Conservation (phyloP, 2,888 invertebrate genomes). For the Entomobrya multifasciata region DNA sequence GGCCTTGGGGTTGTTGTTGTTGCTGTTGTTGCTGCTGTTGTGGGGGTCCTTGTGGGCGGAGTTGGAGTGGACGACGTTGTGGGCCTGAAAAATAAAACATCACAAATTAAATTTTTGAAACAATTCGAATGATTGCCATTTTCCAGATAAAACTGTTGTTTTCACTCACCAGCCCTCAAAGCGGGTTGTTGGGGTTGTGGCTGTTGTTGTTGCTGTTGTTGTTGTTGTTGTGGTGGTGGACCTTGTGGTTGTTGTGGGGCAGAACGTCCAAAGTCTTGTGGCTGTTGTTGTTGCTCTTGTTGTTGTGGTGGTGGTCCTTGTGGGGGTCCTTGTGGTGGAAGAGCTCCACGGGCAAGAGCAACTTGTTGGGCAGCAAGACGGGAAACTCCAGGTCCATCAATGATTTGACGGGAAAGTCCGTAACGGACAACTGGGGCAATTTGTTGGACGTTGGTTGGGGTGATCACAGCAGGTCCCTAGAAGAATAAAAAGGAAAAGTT, state of each 20-base stretch:
- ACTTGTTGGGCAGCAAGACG: conserved; percentile 75
- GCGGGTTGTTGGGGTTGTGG: background rate
- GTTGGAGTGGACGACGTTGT: conserved; percentile 70
- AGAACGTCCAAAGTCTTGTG: conserved; percentile 72
- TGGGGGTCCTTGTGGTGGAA: conserved; percentile 75
- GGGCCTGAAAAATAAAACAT: too few relatives aligned
- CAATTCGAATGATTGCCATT: too few relatives aligned
- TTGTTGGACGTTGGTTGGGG: conserved; percentile 80
- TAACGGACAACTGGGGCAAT: conserved; percentile 79
- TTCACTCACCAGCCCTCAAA: too few relatives aligned
- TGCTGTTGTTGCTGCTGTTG: conserved; percentile 64
- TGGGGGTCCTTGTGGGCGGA: conserved; percentile 72
- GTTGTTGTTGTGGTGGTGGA: conserved; percentile 69
- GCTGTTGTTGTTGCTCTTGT: conserved; percentile 74
- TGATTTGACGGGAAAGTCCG: conserved; percentile 77
- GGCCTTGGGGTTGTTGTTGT: conserved; percentile 80
- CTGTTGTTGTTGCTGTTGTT: conserved; percentile 65
- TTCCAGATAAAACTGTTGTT: too few relatives aligned
- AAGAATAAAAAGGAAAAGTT: background rate
- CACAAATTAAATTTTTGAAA: too few relatives aligned
- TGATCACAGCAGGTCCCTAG: conserved; percentile 82
- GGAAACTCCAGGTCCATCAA: conserved; percentile 78
- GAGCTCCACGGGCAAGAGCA: conserved; percentile 77
- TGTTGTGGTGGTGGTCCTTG: conserved; percentile 66
- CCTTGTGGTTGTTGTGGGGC: conserved; percentile 70